Conservation (phyloP, 2,113 vertebrate genomes). For the Rhinolophus ferrumequinum region DNA sequence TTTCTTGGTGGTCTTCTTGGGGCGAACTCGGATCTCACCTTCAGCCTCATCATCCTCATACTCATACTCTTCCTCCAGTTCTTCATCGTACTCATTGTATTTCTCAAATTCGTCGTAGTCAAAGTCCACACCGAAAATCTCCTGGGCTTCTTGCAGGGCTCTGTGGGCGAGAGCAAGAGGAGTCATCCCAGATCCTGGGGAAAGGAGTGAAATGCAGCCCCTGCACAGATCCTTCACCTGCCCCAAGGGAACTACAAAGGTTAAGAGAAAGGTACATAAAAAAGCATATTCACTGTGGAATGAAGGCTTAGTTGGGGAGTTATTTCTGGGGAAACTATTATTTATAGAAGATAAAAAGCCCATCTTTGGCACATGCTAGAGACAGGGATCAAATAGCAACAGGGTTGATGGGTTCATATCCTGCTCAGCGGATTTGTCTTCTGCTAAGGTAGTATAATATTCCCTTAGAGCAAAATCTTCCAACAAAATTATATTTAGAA, state of each 20-base stretch:
- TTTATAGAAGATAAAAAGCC: neutral
- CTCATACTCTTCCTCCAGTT: conserved; percentile 95
- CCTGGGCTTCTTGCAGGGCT: conserved; percentile 98
- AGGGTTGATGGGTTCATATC: neutral
- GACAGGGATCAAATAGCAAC: neutral
- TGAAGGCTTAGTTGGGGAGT: neutral
- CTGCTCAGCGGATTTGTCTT: neutral
- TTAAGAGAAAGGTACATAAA: neutral
- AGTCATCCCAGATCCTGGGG: neutral
- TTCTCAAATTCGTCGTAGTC: conserved; percentile 98
- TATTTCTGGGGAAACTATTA: neutral
- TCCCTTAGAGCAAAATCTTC: neutral
- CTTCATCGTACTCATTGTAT: conserved; percentile 90
- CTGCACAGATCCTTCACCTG: neutral
- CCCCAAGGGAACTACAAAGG: neutral
- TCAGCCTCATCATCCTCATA: conserved; percentile 97
- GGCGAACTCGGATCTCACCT: conserved; percentile 94
- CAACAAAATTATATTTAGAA: neutral
- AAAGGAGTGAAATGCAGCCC: neutral
- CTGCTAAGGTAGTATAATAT: neutral
- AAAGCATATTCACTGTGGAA: neutral
- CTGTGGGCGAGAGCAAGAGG: conserved; percentile 83
- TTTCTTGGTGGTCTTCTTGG: conserved; percentile 96
- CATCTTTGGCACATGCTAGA: neutral
- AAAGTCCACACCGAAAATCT: conserved; percentile 98